Base-by-base conservation (phyloP, 2,113 vertebrate genomes). In the Cynopterus brachyotis region DNA sequence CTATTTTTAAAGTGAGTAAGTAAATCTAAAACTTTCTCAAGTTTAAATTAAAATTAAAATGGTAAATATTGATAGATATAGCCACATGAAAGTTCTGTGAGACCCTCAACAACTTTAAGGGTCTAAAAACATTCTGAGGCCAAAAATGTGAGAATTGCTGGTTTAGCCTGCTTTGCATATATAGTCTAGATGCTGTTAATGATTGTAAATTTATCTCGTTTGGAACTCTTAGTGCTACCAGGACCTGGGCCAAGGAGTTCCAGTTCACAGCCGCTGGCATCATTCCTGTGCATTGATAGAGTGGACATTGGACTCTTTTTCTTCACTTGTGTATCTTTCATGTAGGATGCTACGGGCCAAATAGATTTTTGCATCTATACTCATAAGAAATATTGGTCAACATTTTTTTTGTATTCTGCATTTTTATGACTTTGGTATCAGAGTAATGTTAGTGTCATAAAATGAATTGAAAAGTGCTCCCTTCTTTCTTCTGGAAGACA, bases 171-270 rank as follows among this genome's bases (percentile, higher is more conserved):
- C 13, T 47, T 81, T 55, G 26, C 37, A 40, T 81, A 66, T 45
- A 57, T 91, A 95, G 19, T 32, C 57, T 70, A 64, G 55, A 91
- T 69, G 59, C 62, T 53, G 79, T 6, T 2, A 60, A 60, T 13
- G 13, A 53, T 88, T 82, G 32, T 82, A 90, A 84, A 62, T 69
- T 90, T 80, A 87, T 66, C 66, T 73, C 37, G 3, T 80, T 72
- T 91, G 75, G 89, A 81, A 80, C 57, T 92, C 66, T 75, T 95
- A 87, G 62, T 87, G 47, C 59, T 67, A 32, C 15, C 47, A 59
- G 75, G 75, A 75, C 66, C 37, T 6, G 28, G 30, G 66, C 66
- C 57, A 75, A 89, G n/a, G 35, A 82, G 45, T 57, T 32, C 59
- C 20, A 40, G 78, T 47, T 89, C 30, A 75, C 45, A 89, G 76